These are phyloP conservation scores for Creontiades dilutus DNA, from an alignment of 2,888 invertebrate species.

Conservation along the genomic window DNA sequence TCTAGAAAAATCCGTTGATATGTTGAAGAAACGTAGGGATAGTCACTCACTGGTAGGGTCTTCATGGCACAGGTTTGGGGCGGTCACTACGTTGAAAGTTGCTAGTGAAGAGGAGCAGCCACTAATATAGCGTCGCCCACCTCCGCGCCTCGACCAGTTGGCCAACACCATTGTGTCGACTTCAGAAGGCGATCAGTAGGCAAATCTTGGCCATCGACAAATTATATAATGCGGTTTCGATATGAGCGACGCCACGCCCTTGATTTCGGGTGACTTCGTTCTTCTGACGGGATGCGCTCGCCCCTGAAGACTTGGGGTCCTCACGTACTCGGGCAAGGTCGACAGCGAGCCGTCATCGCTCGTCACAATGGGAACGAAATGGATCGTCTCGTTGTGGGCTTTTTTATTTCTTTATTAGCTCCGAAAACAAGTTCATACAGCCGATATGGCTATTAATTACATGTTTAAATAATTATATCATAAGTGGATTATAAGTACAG, in stretches of 20 bases:
- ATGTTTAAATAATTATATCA: too few species aligned
- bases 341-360: not conserved
- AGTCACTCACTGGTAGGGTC: constrained; percentile 51
- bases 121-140: constrained; percentile 51
- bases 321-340: constrained; percentile 44
- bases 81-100: constrained; percentile 53
- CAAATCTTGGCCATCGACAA: not conserved
- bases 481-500: too few species aligned
- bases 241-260: not conserved
- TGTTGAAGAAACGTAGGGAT: not conserved
- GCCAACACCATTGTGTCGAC: constrained; percentile 59
- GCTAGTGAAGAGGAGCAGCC: constrained; percentile 9
- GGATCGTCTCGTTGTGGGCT: not conserved
- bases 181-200: not conserved
- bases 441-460: too few species aligned
- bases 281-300: not conserved
- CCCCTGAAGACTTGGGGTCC: not conserved
- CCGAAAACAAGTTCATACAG: too few species aligned
- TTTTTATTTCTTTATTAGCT: too few species aligned
- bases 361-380: not conserved
- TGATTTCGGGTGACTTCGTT: not conserved
- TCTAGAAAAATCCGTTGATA: not conserved
- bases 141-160: constrained; percentile 47
- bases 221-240: constrained; percentile 35
- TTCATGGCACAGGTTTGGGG: constrained; percentile 40